Conservation (phyloP, 2,888 invertebrate genomes). For the Aphelenchoides bicaudatus region DNA sequence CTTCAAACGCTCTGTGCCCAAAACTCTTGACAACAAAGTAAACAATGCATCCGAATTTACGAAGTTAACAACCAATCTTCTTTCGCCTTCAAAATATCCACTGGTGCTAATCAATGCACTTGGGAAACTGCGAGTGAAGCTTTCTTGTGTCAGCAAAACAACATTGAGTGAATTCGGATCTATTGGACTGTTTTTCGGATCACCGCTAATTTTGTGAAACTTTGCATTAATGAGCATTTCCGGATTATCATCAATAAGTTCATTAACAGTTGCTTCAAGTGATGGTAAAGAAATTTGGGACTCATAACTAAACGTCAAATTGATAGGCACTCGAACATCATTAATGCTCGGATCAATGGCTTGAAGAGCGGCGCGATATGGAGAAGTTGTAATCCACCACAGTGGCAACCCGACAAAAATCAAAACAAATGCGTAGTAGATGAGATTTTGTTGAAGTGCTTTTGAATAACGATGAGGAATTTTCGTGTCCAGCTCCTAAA, state of each 20-base stretch:
- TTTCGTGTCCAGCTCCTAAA: too few species aligned
- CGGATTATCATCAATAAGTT: background rate
- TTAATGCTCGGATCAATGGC: conserved; percentile 20
- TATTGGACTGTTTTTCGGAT: background rate
- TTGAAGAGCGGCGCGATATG: conserved; percentile 32
- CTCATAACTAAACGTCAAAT: background rate
- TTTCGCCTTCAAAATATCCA: conserved; percentile 1
- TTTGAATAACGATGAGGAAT: too few species aligned
- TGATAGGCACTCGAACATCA: conserved; percentile 4
- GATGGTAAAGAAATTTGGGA: background rate
- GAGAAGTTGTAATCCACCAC: conserved; percentile 48
- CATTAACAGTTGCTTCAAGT: background rate
- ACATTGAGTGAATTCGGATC: background rate
- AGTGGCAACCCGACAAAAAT: conserved; percentile 41
- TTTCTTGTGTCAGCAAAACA: background rate
- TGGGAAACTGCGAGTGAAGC: conserved; percentile 1
- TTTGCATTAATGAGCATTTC: background rate
- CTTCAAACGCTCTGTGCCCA: conserved; percentile 5
- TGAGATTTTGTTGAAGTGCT: background rate
- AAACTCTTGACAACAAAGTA: background rate
- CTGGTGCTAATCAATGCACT: background rate
- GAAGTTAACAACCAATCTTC: too few species aligned
- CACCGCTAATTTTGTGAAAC: background rate
- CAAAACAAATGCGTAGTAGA: conserved; percentile 38
- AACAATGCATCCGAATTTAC: too few species aligned